Evolutionary conservation across 2,113 vertebrate genomes (phyloP).

Genomic region (Salvelinus namaycush): DNA sequence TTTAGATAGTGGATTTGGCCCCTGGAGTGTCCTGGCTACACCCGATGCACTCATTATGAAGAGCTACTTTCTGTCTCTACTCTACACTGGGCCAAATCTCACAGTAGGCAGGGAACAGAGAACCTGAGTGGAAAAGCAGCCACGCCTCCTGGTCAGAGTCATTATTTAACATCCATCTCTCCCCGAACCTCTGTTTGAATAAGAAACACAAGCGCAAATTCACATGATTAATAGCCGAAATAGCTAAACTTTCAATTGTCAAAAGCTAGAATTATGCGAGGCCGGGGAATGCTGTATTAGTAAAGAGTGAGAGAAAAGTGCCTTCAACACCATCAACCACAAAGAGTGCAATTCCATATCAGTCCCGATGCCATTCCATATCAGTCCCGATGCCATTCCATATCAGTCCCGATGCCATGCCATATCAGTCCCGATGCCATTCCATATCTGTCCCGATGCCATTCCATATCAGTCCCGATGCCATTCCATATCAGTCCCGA

Average conservation of each 20-base stretch:
- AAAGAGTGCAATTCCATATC: constrained; percentile 11
- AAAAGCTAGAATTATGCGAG: not conserved
- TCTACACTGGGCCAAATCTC: constrained; percentile 7
- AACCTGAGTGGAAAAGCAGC: constrained; percentile 50
- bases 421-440: no score
- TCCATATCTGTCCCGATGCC: no score
- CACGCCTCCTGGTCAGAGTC: not conserved
- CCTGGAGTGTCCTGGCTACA: constrained; percentile 35
- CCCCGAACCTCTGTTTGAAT: constrained; percentile 2
- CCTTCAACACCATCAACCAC: constrained; percentile 46
- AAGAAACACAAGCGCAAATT: constrained; percentile 21
- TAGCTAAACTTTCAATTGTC: not conserved
- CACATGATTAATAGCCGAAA: not conserved
- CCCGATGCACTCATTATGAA: constrained; percentile 33
- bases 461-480: no score
- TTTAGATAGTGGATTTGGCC: constrained; percentile 43
- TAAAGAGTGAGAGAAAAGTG: not conserved
- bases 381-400: not conserved
- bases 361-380: constrained; percentile 23
- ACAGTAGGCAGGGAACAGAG: constrained; percentile 39
- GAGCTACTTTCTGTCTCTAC: constrained; percentile 45
- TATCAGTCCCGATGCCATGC: no score
- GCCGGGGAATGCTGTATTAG: no score
- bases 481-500: no score
- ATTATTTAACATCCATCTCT: constrained; percentile 1